phyloP scores from a whole-genome alignment of 2,113 vertebrate genomes.

The Leuciscus idus region DNA sequence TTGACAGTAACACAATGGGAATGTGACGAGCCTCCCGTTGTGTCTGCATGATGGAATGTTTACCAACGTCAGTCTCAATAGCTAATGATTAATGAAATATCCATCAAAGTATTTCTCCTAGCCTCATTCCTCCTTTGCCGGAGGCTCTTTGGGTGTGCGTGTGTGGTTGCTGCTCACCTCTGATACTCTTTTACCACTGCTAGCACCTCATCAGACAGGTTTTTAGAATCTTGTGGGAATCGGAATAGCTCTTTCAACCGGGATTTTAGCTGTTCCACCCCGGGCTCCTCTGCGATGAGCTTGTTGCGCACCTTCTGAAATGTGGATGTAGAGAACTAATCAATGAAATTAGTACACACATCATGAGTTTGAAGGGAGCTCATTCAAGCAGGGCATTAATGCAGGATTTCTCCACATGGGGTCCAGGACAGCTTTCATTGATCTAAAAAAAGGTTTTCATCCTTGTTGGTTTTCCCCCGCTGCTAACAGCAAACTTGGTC shows the following conservation, averaged over 20 bases:
- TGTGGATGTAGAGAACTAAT: slow-evolving; percentile 17
- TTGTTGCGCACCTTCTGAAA: slow-evolving; percentile 76
- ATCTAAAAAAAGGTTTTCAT: slow-evolving; percentile 39
- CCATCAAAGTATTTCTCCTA: slow-evolving; percentile 26
- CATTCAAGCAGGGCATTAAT: slow-evolving; percentile 1
- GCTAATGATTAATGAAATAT: slow-evolving; percentile 25
- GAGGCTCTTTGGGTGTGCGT: no score
- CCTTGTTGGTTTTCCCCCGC: not conserved
- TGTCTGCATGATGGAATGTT: not conserved
- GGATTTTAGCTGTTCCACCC: slow-evolving; percentile 80
- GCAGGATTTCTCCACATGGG: slow-evolving; percentile 10
- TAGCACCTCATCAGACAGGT: slow-evolving; percentile 80
- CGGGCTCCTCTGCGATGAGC: slow-evolving; percentile 80
- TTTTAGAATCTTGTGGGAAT: slow-evolving; percentile 79
- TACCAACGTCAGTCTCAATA: slow-evolving; percentile 5
- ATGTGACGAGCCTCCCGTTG: not conserved
- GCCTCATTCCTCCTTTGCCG: not conserved
- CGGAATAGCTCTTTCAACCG: slow-evolving; percentile 85
- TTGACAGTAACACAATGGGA: slow-evolving; percentile 22
- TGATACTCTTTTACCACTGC: slow-evolving; percentile 85
- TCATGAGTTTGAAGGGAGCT: not conserved
- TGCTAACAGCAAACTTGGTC: not conserved
- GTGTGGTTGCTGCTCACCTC: slow-evolving; percentile 74
- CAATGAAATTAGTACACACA: not conserved
- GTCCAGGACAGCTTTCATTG: slow-evolving; percentile 27